These are phyloP conservation scores for Eulimnadia texana DNA, from an alignment of 1,140 invertebrate genomes.

Conservation along the genomic window DNA sequence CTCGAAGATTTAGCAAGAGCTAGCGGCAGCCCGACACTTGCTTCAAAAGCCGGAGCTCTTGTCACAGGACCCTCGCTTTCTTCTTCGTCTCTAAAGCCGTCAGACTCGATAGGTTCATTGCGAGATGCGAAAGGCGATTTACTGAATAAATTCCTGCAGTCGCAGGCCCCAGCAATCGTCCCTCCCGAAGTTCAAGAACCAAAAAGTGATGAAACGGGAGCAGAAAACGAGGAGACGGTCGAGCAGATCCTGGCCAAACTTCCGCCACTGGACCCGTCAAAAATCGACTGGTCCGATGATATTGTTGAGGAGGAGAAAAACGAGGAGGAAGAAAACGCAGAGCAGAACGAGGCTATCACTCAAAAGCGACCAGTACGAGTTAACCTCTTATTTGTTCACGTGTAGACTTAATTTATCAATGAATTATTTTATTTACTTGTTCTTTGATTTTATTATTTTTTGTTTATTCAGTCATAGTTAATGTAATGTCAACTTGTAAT, in stretches of 20 bases:
- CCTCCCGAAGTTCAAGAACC: neutral
- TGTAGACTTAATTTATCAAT: slow-evolving; percentile 15
- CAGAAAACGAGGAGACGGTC: slow-evolving; percentile 28
- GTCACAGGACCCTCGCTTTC: neutral
- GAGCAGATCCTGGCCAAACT: slow-evolving; percentile 42
- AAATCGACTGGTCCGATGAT: slow-evolving; percentile 35
- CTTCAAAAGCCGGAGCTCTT: slow-evolving; percentile 15
- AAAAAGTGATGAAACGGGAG: neutral
- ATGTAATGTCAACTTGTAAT: no score
- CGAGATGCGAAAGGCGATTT: slow-evolving; percentile 17
- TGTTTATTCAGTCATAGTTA: no score
- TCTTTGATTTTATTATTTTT: no score
- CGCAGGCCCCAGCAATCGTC: slow-evolving; percentile 12
- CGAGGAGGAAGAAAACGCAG: slow-evolving; percentile 26
- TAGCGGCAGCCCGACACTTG: slow-evolving; percentile 28
- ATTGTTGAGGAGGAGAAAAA: slow-evolving; percentile 22
- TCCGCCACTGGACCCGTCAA: slow-evolving; percentile 42
- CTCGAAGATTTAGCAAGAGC: slow-evolving; percentile 54
- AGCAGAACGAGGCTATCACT: slow-evolving; percentile 27
- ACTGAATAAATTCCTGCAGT: slow-evolving; percentile 3
- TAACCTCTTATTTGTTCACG: slow-evolving; percentile 15
- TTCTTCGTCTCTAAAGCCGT: slow-evolving; percentile 6
- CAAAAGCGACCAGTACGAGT: slow-evolving; percentile 21
- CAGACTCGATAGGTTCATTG: slow-evolving; percentile 2
- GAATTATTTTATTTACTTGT: no score